phyloP scores from a whole-genome alignment of 23 tunicate species.

The Aplidium turbinatum region DNA sequence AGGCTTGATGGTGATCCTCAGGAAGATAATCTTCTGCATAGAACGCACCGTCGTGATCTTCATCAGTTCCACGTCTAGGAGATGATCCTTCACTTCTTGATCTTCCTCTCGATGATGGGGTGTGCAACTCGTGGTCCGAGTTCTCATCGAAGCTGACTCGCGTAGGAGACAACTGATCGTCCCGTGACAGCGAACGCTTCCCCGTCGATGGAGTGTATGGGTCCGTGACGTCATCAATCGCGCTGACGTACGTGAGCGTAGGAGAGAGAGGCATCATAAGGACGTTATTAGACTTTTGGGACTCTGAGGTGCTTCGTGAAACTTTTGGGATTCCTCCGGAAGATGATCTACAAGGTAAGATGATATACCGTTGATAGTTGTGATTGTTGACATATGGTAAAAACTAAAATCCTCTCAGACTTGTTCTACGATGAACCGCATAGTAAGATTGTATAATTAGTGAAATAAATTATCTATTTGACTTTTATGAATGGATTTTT shows the following conservation, averaged over 20 bases:
- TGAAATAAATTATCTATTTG: too few relatives aligned
- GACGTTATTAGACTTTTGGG: conserved; percentile 20
- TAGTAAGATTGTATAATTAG: too few relatives aligned
- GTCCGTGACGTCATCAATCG: conserved; percentile 31
- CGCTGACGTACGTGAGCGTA: conserved; percentile 42
- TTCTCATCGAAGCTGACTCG: conserved; percentile 39
- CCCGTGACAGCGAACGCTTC: neutral
- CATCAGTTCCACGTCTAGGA: conserved; percentile 20
- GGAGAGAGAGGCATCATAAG: conserved; percentile 45
- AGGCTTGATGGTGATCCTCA: conserved; percentile 15
- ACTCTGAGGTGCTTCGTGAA: conserved; percentile 21
- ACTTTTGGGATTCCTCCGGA: conserved; percentile 36
- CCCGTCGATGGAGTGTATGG: conserved; percentile 28
- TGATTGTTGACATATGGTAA: too few relatives aligned
- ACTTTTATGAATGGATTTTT: too few relatives aligned
- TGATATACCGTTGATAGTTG: too few relatives aligned
- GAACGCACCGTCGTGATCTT: conserved; percentile 41
- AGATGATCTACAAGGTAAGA: conserved; percentile 6
- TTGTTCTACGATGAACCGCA: too few relatives aligned
- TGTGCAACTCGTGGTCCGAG: conserved; percentile 25
- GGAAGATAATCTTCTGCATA: conserved; percentile 48
- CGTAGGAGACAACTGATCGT: neutral
- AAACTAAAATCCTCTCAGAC: too few relatives aligned
- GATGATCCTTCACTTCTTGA: neutral
- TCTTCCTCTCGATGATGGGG: conserved; percentile 23